Percentiles rank a stretch among this genome's conserved stretches.
Conservation (phyloP, 2,888 invertebrate species). For the Nebria salina region DNA sequence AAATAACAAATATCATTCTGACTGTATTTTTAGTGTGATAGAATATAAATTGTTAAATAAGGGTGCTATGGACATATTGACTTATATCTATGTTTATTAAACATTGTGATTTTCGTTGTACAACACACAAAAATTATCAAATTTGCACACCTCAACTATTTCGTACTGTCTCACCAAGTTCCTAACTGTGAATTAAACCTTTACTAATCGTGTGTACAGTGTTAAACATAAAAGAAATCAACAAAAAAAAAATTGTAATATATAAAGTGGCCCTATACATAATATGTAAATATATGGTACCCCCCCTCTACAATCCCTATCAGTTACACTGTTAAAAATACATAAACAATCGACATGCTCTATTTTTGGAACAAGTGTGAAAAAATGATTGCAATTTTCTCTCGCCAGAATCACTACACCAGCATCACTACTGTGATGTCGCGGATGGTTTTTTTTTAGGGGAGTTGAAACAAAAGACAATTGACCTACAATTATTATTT, state of each 20-base stretch:
- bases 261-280: neutral
- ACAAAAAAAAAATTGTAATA: neutral
- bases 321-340: neutral
- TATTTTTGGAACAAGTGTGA: too few relatives aligned
- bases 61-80: neutral
- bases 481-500: neutral
- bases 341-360: neutral
- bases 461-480: too few relatives aligned
- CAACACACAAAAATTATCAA: constrained; percentile 13
- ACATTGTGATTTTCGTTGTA: constrained; percentile 19
- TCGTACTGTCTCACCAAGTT: constrained; percentile 35
- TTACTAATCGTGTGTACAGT: constrained; percentile 28
- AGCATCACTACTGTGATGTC: too few relatives aligned
- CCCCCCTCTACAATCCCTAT: neutral
- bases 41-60: neutral
- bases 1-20: neutral
- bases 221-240: constrained; percentile 10
- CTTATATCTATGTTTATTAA: constrained; percentile 20
- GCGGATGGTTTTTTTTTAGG: too few relatives aligned
- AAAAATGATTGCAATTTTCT: too few relatives aligned
- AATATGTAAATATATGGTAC: neutral
- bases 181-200: constrained; percentile 29
- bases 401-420: too few relatives aligned
- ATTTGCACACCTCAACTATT: constrained; percentile 29
- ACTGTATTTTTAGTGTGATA: neutral